These are phyloP conservation scores for Melangyna quadrimaculata DNA, from an alignment of 2,888 invertebrate genomes.

Conservation along the genomic window DNA sequence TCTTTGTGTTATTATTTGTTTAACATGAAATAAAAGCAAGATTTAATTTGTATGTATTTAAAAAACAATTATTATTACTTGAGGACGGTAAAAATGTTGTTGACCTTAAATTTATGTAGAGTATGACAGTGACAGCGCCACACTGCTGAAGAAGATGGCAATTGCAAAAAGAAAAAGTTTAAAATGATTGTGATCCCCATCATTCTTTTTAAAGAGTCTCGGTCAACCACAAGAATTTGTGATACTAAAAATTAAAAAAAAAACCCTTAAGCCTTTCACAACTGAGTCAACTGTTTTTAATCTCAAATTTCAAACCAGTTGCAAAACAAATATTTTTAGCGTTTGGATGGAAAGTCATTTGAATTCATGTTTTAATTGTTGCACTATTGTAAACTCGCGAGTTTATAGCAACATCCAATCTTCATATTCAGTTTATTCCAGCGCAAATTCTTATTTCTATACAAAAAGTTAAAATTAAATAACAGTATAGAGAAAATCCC, in stretches of 20 bases:
- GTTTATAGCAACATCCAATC: too few species aligned
- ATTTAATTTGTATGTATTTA: background rate
- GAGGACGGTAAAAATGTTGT: slow-evolving; percentile 33
- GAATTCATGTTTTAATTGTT: too few species aligned
- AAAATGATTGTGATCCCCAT: slow-evolving; percentile 1
- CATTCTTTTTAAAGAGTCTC: slow-evolving; percentile 18
- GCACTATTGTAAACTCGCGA: too few species aligned
- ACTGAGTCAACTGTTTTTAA: background rate
- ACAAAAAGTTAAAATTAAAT: too few species aligned
- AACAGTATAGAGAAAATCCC: too few species aligned
- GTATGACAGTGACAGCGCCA: background rate
- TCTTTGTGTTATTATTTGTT: background rate
- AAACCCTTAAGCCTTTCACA: background rate
- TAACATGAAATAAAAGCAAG: slow-evolving; percentile 37
- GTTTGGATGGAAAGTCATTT: too few species aligned
- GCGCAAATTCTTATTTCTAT: too few species aligned
- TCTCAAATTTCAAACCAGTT: background rate
- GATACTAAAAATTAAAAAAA: background rate
- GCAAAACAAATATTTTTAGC: background rate
- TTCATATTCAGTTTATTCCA: too few species aligned
- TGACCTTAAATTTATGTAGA: slow-evolving; percentile 33
- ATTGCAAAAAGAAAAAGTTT: background rate
- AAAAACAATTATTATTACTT: background rate
- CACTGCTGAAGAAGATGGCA: background rate
- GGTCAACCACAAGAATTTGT: slow-evolving; percentile 49